Evolutionary conservation across 2,888 invertebrate genomes (phyloP), one percentile per base, ranked within the genome.

Genomic region (Caenorhabditis imperialis): DNA sequence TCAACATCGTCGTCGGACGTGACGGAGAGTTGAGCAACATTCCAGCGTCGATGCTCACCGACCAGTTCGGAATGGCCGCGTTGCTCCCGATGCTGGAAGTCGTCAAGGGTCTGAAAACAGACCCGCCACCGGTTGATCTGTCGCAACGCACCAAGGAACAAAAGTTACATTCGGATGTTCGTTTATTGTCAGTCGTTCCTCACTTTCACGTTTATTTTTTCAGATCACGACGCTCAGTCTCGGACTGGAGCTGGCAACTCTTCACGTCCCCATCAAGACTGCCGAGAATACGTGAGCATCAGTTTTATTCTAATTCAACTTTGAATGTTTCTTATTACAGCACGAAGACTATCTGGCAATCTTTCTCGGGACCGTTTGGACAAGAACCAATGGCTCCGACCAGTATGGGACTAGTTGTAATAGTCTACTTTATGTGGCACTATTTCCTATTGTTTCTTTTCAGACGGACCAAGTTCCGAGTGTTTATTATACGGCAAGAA

Each of bases 41-140:
- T 22, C 73, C 73, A 5, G n/a, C 54, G 6, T 30, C 65, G 8
- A 73, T 73, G 73, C 40, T 73, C 1, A 48, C 54, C 4, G 65
- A 73, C 55, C 65, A 60, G 25, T 73, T 55, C 12, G 73, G 73
- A 16, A 54, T 73, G 54, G 73, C 67, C 4, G 73, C 73, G 1
- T 37, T 67, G 54, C 33, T 67, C 6, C 73, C 73, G 16, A 48
- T 73, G 25, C 51, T 65, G 7, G 67, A 48, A 22, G 47, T 61
- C n/a, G 63, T 54, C 27, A 61, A 42, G 30, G 20, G 45, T 45
- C 40, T 16, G 5, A 40, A 40, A 14, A 40, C n/a, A 7, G 14
- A 40, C 14, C 16, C 16, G 40, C 5, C 6, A 5, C 30, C 22
- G 14, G 25, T 30, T 3, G 37, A 69, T 27, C 8, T 3, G 0